Base-by-base conservation (phyloP, 2,888 invertebrate genomes). In the Thymelicus lineola region DNA sequence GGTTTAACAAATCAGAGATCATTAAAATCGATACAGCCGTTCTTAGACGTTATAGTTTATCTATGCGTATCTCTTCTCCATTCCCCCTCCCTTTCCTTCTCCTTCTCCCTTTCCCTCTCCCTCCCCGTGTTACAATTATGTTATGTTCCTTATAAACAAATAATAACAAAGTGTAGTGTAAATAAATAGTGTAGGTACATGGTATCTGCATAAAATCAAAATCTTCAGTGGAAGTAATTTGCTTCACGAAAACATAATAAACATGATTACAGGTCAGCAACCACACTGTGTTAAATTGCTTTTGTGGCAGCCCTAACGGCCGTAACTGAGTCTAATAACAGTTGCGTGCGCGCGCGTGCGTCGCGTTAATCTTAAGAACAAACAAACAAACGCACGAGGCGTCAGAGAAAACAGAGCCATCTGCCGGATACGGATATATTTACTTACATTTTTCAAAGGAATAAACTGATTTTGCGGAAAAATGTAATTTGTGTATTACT, bases 291-390 rank as follows among this genome's bases (percentile, higher is more conserved):
- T 50, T 50, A 42, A 42, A 42, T 42, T 42, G 42, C 14, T n/a
- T 1, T 7, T 15, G 67, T 48, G 68, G 6, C 69, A 69, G 57
- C 69, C 69, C 69, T 69, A 63, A 3, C 46, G 59, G 12, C 38
- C 48, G 62, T 63, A 63, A 48, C 36, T 58, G 58, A 69, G 36
- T 69, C 68, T 63, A 69, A 69, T 90, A 90, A 89, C 88, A 90
- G 84, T 81, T 76, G 77, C 85, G 74, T 80, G 85, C 83, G 86
- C 85, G 74, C 84, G 86, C 83, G 75, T 75, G 82, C 82, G 81
- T 76, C 75, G 75, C 73, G 78, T 75, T 74, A 75, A 77, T 77
- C 82, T 82, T 83, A 86, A 86, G 86, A 86, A 84, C 83, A 84
- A 82, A 83, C 81, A 80, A 82, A 81, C 81, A 82, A 83, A 76